Base-by-base conservation (phyloP, 2,113 vertebrate species). In the Zeus faber region DNA sequence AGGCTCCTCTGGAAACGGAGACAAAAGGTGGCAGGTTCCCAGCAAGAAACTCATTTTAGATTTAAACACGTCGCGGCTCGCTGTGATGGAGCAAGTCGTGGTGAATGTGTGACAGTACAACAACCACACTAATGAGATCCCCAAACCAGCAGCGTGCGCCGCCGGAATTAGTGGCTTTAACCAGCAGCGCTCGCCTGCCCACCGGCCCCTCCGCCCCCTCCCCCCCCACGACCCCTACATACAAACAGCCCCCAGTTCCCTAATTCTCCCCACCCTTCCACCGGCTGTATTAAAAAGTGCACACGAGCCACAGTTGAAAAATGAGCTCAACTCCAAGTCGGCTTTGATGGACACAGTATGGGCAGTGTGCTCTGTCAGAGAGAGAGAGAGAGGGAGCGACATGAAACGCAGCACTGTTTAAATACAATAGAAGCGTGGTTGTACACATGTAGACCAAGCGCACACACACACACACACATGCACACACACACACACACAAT, bases 101-200 rank as follows among this genome's bases (percentile, higher is more conserved):
- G 68, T 58, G 77, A 70, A 56, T 83, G 75, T 44, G 64, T 80
- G 79, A 86, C 79, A 87, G 85, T 79, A 62, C 71, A 86, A 84
- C 80, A 86, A 83, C 80, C 72, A 64, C 40, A 70, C 82, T 84
- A 85, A 87, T 82, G 84, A 90, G 82, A 79, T 83, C 22, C 62
- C n/a, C 54, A 80, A 79, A 79, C 8, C 43, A 26, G 10, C 24
- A 53, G 18, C 64, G 60, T 73, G 65, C 72, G 5, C 62, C 26
- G 65, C 75, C 58, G 76, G 74, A 83, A 85, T 89, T 85, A 85
- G 70, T 65, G 64, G 60, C 62, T 67, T 68, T 60, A 62, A 60
- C 65, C 47, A 16, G 9, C 16, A 17, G 20, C 3, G 24, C 39
- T 23, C 35, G 5, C 41, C 5, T 22, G n/a, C n/a, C 17, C 40